phyloP scores from a whole-genome alignment of 2,888 invertebrate species.

The Prostheceraeus crozeri region DNA sequence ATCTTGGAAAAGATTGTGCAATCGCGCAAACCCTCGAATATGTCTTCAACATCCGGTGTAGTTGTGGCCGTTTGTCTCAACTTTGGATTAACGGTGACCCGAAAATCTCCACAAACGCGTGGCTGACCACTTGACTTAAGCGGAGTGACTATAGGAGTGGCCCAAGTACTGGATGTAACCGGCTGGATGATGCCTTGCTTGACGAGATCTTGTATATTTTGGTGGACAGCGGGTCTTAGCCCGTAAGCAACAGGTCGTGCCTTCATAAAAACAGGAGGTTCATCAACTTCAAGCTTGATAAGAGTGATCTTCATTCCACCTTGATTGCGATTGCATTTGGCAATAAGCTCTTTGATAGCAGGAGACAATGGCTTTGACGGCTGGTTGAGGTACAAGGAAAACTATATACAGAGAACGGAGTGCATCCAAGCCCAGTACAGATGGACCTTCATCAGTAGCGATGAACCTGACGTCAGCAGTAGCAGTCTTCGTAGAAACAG shows the following conservation, averaged over 20 bases:
- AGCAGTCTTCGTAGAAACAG: neutral
- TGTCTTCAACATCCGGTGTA: slow-evolving; percentile 28
- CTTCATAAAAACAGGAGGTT: neutral
- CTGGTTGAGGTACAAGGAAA: too few species aligned
- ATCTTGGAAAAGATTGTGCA: slow-evolving; percentile 4
- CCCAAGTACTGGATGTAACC: slow-evolving; percentile 1
- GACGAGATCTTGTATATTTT: neutral
- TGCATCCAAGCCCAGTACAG: slow-evolving; percentile 18
- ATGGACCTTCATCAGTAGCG: slow-evolving; percentile 15
- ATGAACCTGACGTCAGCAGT: slow-evolving; percentile 1
- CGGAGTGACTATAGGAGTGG: slow-evolving; percentile 16
- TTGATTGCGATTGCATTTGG: slow-evolving; percentile 3
- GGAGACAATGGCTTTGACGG: too few species aligned
- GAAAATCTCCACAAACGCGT: slow-evolving; percentile 13
- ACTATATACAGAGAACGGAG: neutral
- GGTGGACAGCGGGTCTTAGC: slow-evolving; percentile 4
- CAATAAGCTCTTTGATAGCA: too few species aligned
- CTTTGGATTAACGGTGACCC: slow-evolving; percentile 16
- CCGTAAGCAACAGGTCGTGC: slow-evolving; percentile 3
- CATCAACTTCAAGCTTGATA: slow-evolving; percentile 11
- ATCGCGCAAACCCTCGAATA: slow-evolving; percentile 4
- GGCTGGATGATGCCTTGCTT: slow-evolving; percentile 16
- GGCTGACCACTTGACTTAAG: neutral
- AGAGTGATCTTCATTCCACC: slow-evolving; percentile 8
- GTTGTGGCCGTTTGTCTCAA: slow-evolving; percentile 9